These are phyloP conservation scores for Cnemophilus loriae DNA, from an alignment of 2,113 vertebrate species.

Conservation along the genomic window DNA sequence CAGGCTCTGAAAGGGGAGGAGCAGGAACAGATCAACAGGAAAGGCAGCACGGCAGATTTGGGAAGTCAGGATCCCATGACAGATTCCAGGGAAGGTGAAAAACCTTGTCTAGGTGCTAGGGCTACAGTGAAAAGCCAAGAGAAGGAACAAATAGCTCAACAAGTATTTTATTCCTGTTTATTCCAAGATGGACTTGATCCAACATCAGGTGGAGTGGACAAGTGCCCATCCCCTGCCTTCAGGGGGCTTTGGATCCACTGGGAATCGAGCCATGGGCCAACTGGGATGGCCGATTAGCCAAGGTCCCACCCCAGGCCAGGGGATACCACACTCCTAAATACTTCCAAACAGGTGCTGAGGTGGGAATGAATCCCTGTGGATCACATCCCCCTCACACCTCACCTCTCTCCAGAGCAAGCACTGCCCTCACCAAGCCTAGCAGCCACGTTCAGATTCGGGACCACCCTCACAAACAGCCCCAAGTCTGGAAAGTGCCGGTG, in stretches of 20 bases:
- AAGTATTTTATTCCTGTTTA: background rate
- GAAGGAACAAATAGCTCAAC: background rate
- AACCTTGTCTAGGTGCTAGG: background rate
- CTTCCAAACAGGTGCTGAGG: background rate
- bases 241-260: background rate
- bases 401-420: background rate
- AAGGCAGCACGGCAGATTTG: background rate
- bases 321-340: background rate
- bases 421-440: background rate
- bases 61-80: background rate
- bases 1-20: background rate
- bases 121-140: background rate
- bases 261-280: background rate
- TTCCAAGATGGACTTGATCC: background rate
- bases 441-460: background rate
- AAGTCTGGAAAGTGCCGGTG: fast-evolving
- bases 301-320: background rate
- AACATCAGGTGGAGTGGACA: background rate
- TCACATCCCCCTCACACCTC: too few species aligned
- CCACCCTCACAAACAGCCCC: background rate
- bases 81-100: background rate
- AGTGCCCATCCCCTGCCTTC: background rate
- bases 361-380: background rate
- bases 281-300: background rate
- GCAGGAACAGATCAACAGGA: background rate